Evolutionary conservation across 2,888 invertebrate genomes (phyloP), one percentile per base, ranked within the genome.

Genomic region (Ormia ochracea): DNA sequence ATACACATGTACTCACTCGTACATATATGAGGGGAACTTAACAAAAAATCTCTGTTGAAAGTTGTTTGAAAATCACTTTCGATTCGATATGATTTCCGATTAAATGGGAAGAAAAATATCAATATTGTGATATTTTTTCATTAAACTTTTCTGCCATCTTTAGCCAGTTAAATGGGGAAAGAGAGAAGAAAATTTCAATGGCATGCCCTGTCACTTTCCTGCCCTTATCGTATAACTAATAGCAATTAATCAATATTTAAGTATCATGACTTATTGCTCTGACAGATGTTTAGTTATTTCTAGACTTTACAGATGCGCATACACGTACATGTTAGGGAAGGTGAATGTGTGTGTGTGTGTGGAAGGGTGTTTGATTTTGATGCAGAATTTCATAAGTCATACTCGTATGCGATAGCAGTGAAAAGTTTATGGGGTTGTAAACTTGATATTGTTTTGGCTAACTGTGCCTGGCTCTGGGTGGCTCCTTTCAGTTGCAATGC

Each of bases 181-280:
- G n/a, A 9, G 14, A 31, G 28, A 0, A 26, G 23, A 23, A 10
- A 17, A 23, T 31, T 56, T 26, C 10, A 14, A 19, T 23, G 43
- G 14, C 54, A n/a, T 31, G 43, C 23, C 33, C 43, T 54, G 43
- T 23, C 50, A 50, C 14, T 50, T 50, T 26, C 6, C 10, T 3
- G 5, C 14, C 17, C 4, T 7, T 21, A 17, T 12, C 21, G 31
- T 43, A 28, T 0, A 19, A 3, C n/a, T 9, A 9, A 33, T 10
- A 68, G 38, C 26, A 73, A 74, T 74, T 65, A 74, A 74, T 74
- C 74, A 74, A 74, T 74, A 74, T 61, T 61, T 61, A 43, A 28
- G 17, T 26, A 56, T 38, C 36, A 72, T 52, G 61, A 63, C n/a
- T 63, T 72, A 61, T 52, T 50, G 31, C 26, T 43, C 26, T 28